Evolutionary conservation across 1,140 invertebrate species (phyloP).

Genomic region (Tetramorium simillimum): DNA sequence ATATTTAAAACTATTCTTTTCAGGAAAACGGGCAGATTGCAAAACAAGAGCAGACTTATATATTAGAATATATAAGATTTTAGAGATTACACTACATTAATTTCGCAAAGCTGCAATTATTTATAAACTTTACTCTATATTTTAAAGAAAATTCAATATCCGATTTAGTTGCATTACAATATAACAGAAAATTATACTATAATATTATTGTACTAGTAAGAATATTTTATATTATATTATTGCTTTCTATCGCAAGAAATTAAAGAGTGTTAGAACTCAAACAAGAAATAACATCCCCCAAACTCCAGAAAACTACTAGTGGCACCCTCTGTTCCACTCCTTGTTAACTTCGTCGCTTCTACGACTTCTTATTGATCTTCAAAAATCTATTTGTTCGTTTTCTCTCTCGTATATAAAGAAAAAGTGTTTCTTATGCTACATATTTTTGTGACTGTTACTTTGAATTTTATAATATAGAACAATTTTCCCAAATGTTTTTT

Average conservation of each 20-base stretch:
- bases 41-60: no score
- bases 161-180: background rate
- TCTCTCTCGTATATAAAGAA: background rate
- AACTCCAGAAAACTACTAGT: slow-evolving; percentile 17
- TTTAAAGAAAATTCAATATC: background rate
- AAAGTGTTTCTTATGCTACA: background rate
- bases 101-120: background rate
- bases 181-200: background rate
- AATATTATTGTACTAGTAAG: background rate
- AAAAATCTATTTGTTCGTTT: slow-evolving; percentile 40
- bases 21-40: background rate
- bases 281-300: background rate
- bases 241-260: background rate
- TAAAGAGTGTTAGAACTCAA: background rate
- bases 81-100: background rate
- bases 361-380: slow-evolving; percentile 38
- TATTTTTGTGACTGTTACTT: background rate
- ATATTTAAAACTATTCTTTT: background rate
- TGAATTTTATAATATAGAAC: background rate
- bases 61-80: background rate
- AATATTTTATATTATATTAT: slow-evolving; percentile 11
- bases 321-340: slow-evolving; percentile 54
- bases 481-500: background rate
- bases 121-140: background rate
- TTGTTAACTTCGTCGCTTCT: slow-evolving; percentile 16